Evolutionary conservation across 1,140 invertebrate genomes (phyloP).

Genomic region (Pseudoatta argentina): DNA sequence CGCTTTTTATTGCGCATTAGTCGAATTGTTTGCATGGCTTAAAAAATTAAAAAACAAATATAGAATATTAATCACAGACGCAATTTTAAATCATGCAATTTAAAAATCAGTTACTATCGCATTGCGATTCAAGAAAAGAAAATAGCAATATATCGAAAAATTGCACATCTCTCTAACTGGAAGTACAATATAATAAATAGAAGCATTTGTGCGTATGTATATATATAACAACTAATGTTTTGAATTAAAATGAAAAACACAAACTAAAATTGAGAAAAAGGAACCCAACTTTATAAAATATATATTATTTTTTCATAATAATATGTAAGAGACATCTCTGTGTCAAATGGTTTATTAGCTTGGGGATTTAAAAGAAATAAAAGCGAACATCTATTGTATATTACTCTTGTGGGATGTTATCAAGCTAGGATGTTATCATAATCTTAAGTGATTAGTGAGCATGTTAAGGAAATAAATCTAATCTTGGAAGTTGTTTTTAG

Average conservation of each 20-base stretch:
- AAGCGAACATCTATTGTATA: not conserved
- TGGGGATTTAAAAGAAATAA: not conserved
- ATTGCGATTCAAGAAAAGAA: no score
- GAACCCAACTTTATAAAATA: not conserved
- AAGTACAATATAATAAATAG: constrained; percentile 6
- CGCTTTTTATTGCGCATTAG: no score
- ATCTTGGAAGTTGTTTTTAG: not conserved
- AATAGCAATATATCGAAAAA: no score
- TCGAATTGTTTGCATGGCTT: no score
- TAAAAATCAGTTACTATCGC: no score
- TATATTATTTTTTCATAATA: constrained; percentile 8
- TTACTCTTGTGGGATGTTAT: not conserved
- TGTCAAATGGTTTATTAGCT: not conserved
- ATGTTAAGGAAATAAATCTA: not conserved
- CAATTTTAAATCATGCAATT: no score
- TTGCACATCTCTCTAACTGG: not conserved
- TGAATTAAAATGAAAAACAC: no score
- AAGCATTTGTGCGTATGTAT: not conserved
- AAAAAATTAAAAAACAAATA: no score
- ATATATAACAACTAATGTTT: no score
- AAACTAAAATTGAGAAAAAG: no score
- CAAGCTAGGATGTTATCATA: not conserved
- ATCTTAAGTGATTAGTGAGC: not conserved
- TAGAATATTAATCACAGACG: no score
- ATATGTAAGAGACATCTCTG: not conserved